phyloP scores from a whole-genome alignment of 2,113 vertebrate genomes.

The Pomatostomus ruficeps region DNA sequence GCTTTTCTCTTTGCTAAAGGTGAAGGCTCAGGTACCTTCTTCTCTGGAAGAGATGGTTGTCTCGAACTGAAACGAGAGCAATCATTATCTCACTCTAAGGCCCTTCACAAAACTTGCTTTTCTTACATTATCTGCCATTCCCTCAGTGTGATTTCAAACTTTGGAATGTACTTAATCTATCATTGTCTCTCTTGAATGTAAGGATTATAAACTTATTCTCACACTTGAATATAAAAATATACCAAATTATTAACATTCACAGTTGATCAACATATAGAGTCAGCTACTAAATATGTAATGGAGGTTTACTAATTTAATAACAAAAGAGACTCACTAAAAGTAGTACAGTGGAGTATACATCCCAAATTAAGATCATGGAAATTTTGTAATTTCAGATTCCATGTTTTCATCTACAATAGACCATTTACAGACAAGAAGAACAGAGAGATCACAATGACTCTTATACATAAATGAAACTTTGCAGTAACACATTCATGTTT shows the following conservation, averaged over 20 bases:
- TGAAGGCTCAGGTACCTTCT: slow-evolving; percentile 86
- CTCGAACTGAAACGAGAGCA: slow-evolving; percentile 71
- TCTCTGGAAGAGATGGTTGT: slow-evolving; percentile 76
- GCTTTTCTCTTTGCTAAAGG: slow-evolving; percentile 88
- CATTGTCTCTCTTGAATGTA: not conserved
- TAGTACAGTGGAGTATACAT: not conserved
- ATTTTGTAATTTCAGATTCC: not conserved
- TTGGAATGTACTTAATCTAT: not conserved
- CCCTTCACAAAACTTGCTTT: not conserved
- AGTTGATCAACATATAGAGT: not conserved
- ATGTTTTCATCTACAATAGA: not conserved
- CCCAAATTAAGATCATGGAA: not conserved
- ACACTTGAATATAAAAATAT: not conserved
- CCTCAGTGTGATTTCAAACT: not conserved
- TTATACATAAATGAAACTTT: not conserved
- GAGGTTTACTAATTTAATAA: not conserved
- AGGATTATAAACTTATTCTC: not conserved
- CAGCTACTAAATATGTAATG: not conserved
- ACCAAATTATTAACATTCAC: not conserved
- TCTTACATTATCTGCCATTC: not conserved
- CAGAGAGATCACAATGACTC: not conserved
- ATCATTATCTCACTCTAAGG: not conserved
- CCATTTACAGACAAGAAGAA: not conserved
- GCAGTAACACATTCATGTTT: not conserved
- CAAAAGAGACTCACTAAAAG: not conserved